Evolutionary conservation across 64 coral and sea anemone genomes (phyloP).

Genomic region (Acropora tenuis): DNA sequence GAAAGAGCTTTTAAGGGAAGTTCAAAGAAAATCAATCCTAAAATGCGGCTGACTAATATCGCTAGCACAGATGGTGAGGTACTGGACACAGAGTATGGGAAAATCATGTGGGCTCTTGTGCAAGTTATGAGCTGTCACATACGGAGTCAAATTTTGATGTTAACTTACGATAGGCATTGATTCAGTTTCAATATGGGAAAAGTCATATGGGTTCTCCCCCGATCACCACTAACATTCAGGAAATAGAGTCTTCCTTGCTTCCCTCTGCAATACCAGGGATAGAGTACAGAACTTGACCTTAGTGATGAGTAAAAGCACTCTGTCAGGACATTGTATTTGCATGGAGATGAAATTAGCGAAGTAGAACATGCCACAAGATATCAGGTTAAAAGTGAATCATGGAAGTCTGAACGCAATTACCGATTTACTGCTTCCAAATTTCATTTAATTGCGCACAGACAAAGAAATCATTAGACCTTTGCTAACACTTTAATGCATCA

Average conservation of each 20-base stretch:
- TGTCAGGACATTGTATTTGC: neutral
- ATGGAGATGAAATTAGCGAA: neutral
- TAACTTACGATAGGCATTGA: neutral
- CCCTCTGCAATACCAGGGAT: neutral
- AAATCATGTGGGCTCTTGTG: conserved; percentile 29
- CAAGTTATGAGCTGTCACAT: conserved; percentile 40
- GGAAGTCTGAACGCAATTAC: neutral
- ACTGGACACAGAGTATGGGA: conserved; percentile 19
- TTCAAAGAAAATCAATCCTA: conserved; percentile 19
- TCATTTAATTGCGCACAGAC: neutral
- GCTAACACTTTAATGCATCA: neutral
- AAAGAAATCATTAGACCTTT: neutral
- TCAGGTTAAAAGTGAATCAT: neutral
- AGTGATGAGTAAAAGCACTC: neutral
- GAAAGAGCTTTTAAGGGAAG: conserved; percentile 23
- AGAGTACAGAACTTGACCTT: neutral
- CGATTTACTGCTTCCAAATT: neutral
- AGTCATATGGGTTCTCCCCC: too few species aligned
- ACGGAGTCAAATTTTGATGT: conserved; percentile 14
- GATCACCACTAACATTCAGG: neutral
- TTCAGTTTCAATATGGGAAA: neutral
- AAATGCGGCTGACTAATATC: conserved; percentile 35
- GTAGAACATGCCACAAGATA: neutral
- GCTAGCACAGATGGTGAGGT: conserved; percentile 10
- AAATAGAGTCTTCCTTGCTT: conserved; percentile 10